A percentile compares a stretch with the other conserved stretches of the same genome.
Conservation (phyloP, 2,797 vertebrate genomes). For the Acipenser ruthenus region DNA sequence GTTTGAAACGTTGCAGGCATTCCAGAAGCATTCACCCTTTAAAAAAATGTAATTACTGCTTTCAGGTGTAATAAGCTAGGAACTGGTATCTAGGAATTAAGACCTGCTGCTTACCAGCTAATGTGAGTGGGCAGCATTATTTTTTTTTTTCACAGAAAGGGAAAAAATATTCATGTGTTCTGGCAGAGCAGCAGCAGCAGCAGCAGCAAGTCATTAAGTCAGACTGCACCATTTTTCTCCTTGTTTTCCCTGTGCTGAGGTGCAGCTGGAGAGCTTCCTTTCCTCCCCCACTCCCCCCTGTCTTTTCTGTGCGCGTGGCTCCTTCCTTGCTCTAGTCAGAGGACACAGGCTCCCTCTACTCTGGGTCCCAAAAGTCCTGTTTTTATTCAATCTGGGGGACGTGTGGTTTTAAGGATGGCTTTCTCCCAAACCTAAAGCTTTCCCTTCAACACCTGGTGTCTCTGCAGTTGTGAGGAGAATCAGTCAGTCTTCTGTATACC, state of each 20-base stretch:
- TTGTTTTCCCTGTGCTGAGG: conserved; percentile 40
- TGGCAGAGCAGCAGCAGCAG: conserved; percentile 35
- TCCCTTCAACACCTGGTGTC: conserved; percentile 27
- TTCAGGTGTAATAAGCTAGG: conserved; percentile 5
- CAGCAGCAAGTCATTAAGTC: conserved; percentile 46
- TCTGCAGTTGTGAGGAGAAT: conserved; percentile 34
- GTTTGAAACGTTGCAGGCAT: not conserved
- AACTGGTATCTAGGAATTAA: not conserved
- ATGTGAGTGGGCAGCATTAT: not conserved
- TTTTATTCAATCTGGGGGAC: conserved; percentile 17
- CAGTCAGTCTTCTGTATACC: conserved; percentile 25
- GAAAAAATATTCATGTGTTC: conserved; percentile 27
- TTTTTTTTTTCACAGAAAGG: conserved; percentile 6
- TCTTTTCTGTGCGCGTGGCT: conserved; percentile 43
- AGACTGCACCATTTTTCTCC: conserved; percentile 68
- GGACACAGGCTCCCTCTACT: conserved; percentile 46
- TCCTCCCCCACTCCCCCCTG: conserved; percentile 30
- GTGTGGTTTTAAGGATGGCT: conserved; percentile 34
- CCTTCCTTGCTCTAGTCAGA: conserved; percentile 50
- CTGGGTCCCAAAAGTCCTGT: conserved; percentile 46
- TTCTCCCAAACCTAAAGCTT: conserved; percentile 44
- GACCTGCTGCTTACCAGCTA: not conserved
- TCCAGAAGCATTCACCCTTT: not conserved
- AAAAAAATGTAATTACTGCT: not conserved
- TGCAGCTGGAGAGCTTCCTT: conserved; percentile 40